Conservation (phyloP, 2,888 invertebrate species). For the Philereme vetulata region DNA sequence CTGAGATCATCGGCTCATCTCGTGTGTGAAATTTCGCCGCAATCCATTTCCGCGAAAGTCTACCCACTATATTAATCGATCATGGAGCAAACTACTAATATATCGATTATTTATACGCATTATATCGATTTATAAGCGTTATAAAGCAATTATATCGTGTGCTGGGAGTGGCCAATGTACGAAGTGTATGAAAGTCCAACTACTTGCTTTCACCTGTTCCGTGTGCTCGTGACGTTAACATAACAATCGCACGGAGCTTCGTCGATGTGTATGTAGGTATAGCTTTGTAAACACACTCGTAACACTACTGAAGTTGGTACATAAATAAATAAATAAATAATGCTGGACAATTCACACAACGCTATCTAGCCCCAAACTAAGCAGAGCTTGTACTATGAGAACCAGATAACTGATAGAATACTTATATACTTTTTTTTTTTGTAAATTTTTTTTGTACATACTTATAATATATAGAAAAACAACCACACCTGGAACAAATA, state of each 20-base stretch:
- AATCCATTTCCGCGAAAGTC: slow-evolving; percentile 19
- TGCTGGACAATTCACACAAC: too few species aligned
- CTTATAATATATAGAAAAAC: too few species aligned
- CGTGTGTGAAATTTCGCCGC: slow-evolving; percentile 18
- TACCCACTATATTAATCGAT: slow-evolving; percentile 22
- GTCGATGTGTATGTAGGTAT: slow-evolving; percentile 3
- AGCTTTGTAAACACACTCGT: neutral
- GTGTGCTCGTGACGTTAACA: slow-evolving; percentile 30
- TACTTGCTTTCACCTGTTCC: slow-evolving; percentile 45
- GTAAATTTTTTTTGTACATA: too few species aligned
- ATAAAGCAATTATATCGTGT: slow-evolving; percentile 24
- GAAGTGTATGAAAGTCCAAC: slow-evolving; percentile 40
- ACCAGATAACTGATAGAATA: too few species aligned
- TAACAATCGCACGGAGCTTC: slow-evolving; percentile 34
- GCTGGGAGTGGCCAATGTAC: slow-evolving; percentile 24
- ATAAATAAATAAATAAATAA: too few species aligned
- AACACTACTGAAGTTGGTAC: neutral
- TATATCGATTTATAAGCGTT: slow-evolving; percentile 23
- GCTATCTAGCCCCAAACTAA: too few species aligned
- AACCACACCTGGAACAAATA: too few species aligned
- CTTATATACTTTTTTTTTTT: too few species aligned
- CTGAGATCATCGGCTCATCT: slow-evolving; percentile 3
- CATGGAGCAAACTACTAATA: slow-evolving; percentile 22
- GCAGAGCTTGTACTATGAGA: too few species aligned
- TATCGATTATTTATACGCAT: slow-evolving; percentile 24